Conservation (phyloP, 2,113 vertebrate genomes). For the Acrocephalus arundinaceus region DNA sequence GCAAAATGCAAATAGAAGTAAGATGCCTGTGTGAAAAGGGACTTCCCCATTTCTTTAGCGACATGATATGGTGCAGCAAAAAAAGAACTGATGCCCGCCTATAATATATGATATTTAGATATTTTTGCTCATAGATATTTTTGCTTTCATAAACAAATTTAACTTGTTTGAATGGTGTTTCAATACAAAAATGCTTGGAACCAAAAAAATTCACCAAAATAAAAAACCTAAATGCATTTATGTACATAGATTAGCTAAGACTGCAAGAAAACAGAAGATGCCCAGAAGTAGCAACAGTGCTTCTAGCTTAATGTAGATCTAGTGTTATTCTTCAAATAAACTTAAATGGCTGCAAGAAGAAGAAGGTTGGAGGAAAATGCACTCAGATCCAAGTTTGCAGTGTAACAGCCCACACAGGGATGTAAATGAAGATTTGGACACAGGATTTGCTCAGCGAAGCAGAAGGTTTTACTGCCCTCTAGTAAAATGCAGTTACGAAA, state of each 20-base stretch:
- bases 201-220: neutral
- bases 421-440: slow-evolving; percentile 59
- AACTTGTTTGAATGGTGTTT: neutral
- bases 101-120: neutral
- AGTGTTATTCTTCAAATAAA: slow-evolving; percentile 25
- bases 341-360: slow-evolving; percentile 50
- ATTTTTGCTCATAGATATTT: neutral
- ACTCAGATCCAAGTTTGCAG: slow-evolving; percentile 37
- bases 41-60: neutral
- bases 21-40: neutral
- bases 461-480: slow-evolving; percentile 71
- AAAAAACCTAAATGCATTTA: neutral
- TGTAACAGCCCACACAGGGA: slow-evolving; percentile 36
- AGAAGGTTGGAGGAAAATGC: slow-evolving; percentile 39
- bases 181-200: neutral
- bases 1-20: neutral
- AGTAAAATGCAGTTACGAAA: slow-evolving; percentile 57
- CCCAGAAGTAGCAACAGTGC: neutral
- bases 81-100: neutral
- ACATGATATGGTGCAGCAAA: neutral
- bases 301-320: slow-evolving; percentile 10
- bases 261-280: neutral
- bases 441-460: slow-evolving; percentile 10
- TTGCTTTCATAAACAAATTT: neutral
- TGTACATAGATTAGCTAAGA: neutral